Conservation (phyloP, 2,113 vertebrate genomes). For the Pterocles gutturalis region DNA sequence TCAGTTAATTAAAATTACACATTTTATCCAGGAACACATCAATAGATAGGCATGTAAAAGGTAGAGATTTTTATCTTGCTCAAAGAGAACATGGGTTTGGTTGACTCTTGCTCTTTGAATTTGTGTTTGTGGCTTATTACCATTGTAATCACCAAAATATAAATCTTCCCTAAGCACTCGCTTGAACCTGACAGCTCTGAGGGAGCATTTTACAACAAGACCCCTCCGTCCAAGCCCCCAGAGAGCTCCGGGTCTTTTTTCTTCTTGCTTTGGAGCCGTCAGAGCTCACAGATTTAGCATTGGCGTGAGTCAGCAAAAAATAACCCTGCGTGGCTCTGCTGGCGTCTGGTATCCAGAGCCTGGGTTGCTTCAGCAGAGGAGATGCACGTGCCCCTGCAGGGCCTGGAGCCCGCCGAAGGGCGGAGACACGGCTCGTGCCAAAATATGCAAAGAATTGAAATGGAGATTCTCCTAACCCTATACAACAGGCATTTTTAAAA, state of each 20-base stretch:
- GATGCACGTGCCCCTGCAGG: not conserved
- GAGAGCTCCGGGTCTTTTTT: not conserved
- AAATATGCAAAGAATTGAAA: constrained; percentile 64
- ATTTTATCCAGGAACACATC: constrained; percentile 64
- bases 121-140: constrained; percentile 64
- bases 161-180: not conserved
- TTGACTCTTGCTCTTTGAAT: constrained; percentile 62
- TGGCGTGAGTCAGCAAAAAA: constrained; percentile 22
- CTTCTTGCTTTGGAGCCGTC: not conserved
- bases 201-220: not conserved
- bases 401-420: constrained; percentile 1
- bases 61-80: constrained; percentile 55
- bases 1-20: constrained; percentile 63
- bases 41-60: constrained; percentile 48
- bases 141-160: constrained; percentile 61
- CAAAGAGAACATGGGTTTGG: constrained; percentile 65
- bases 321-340: not conserved
- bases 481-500: not conserved
- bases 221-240: fast-evolving
- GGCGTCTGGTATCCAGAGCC: not conserved
- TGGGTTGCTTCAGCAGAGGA: not conserved
- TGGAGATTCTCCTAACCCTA: constrained; percentile 22
- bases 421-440: not conserved
- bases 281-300: not conserved
- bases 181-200: not conserved